Base-by-base conservation (phyloP, 2,888 invertebrate species). In the Malachius bipustulatus region DNA sequence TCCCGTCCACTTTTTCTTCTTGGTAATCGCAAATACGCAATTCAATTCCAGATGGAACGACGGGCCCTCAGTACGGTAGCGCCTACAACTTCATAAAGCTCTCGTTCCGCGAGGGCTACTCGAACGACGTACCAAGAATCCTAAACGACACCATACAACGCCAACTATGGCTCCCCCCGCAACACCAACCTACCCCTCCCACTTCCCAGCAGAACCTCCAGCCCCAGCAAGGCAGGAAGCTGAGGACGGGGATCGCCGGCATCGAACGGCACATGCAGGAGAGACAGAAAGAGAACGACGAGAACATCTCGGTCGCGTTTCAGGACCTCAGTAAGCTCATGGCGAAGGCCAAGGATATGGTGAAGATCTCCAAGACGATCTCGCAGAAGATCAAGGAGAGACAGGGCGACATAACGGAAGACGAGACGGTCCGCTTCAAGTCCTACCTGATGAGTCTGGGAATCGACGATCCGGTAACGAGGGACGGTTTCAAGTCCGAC, bases 261-360 rank as follows among this genome's bases (percentile, higher is more conserved):
- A 98, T 98, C 48, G 97, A 98, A 62, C 73, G 89, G 50, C 81
- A 83, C 49, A 73, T 97, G 41, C 82, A 89, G 54, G 85, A 90
- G 54, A 87, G 87, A 56, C 87, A 91, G 32, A 81, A 83, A 59
- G 83, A 82, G 27, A 90, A 93, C 0, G 89, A 93, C 64, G 78
- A 84, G 54, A 90, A 84, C 55, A 97, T 98, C 48, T 78, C 76
- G 10, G 70, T 82, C 46, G 97, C 98, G 2, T 98, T 99, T 65
- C 83, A 96, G 64, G 98, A 99, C 65, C 72, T 98, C 35, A 83
- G 71, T 52, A 87, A 89, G 51, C 69, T 98, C 2, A 98, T 99
- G 87, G 77, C 75, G 36, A 89, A 88, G 76, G 97, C 97, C 0
- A 88, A 93, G 60, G 94, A 97, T 48, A 98, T 98, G 98, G 97